phyloP scores from a whole-genome alignment of 2,113 vertebrate genomes.

The Petaurus breviceps region DNA sequence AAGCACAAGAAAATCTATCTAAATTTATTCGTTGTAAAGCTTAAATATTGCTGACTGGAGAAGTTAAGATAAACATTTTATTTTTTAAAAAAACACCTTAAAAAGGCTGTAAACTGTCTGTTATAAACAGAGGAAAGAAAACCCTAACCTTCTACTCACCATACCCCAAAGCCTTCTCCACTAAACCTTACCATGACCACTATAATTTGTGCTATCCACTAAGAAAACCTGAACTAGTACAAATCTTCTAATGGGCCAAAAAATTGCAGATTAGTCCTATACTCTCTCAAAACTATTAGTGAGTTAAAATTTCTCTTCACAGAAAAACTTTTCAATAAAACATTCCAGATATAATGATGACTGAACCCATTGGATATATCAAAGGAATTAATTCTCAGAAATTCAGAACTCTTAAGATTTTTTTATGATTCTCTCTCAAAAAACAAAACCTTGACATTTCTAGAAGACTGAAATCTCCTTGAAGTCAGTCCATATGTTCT shows the following conservation, averaged over 20 bases:
- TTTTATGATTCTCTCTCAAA: not conserved
- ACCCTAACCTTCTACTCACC: not conserved
- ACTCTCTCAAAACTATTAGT: not conserved
- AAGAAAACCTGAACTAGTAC: not conserved
- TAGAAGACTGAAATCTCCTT: not conserved
- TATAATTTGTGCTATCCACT: not conserved
- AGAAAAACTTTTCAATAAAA: not conserved
- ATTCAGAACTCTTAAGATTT: not conserved
- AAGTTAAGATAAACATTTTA: not conserved
- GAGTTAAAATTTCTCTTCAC: not conserved
- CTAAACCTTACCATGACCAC: not conserved
- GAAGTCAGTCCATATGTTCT: not conserved
- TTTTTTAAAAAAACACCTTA: not conserved
- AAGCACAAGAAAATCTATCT: slow-evolving; percentile 19
- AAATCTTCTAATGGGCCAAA: not conserved
- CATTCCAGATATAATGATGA: not conserved
- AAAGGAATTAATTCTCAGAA: not conserved
- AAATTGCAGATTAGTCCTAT: not conserved
- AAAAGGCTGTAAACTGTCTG: not conserved
- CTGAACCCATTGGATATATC: not conserved
- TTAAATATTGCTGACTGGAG: not conserved
- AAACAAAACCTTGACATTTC: not conserved
- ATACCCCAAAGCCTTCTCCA: not conserved
- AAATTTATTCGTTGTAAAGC: not conserved
- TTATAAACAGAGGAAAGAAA: not conserved